These are phyloP conservation scores for Ophion ventricosus DNA, from an alignment of 2,888 invertebrate genomes.

Conservation along the genomic window DNA sequence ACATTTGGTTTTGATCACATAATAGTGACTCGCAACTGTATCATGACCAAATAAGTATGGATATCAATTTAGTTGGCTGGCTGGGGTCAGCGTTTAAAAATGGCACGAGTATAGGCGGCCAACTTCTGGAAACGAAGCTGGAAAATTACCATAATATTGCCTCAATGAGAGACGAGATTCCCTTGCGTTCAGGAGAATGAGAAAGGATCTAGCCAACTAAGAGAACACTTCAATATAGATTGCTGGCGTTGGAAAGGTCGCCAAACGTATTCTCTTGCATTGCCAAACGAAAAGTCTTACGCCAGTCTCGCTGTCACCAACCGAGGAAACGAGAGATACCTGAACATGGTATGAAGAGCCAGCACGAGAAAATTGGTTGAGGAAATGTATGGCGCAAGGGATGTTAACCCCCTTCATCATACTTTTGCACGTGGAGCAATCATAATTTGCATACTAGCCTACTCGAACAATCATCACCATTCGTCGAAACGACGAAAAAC, in stretches of 20 bases:
- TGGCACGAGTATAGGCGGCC: not conserved
- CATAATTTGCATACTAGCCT: slow-evolving; percentile 36
- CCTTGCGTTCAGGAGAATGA: not conserved
- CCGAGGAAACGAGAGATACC: slow-evolving; percentile 11
- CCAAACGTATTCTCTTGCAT: not conserved
- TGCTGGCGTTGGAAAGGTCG: not conserved
- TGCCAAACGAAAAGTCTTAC: not conserved
- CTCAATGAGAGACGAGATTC: not conserved
- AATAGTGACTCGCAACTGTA: not conserved
- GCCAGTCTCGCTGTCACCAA: not conserved
- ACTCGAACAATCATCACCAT: slow-evolving; percentile 35
- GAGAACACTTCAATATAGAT: not conserved
- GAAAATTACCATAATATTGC: not conserved
- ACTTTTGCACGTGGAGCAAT: slow-evolving; percentile 38
- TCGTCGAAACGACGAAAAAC: slow-evolving; percentile 30
- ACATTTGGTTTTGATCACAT: not conserved
- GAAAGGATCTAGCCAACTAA: not conserved
- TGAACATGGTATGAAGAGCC: slow-evolving; percentile 32
- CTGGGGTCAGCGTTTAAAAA: not conserved
- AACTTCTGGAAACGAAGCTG: not conserved
- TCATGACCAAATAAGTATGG: not conserved
- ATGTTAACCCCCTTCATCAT: slow-evolving; percentile 15
- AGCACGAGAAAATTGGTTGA: slow-evolving; percentile 33
- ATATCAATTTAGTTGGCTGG: not conserved
- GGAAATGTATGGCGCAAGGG: slow-evolving; percentile 9